A percentile compares a stretch with the other conserved stretches of the same genome.
phyloP scores from a whole-genome alignment of 2,113 vertebrate genomes.

The Hippoglossus stenolepis region DNA sequence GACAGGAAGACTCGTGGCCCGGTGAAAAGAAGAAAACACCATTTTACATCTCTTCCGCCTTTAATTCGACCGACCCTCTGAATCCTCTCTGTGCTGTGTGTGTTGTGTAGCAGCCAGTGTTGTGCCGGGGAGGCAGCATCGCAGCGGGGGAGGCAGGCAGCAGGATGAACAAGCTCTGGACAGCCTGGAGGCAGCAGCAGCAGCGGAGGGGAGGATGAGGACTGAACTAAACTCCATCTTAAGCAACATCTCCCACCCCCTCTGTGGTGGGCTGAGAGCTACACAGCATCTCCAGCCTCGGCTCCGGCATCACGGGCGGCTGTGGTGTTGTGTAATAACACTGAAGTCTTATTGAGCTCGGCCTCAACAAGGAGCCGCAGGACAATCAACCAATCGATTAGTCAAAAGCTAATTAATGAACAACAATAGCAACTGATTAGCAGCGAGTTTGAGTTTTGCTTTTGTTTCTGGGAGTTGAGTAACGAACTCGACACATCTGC shows the following conservation, averaged over 20 bases:
- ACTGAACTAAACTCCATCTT: slow-evolving; percentile 52
- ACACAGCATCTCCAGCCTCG: slow-evolving; percentile 56
- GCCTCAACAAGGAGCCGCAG: background rate
- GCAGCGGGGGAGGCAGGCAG: slow-evolving; percentile 63
- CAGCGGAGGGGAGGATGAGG: slow-evolving; percentile 48
- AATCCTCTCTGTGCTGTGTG: slow-evolving; percentile 13
- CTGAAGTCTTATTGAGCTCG: background rate
- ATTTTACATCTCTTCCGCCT: slow-evolving; percentile 7
- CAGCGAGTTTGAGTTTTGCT: background rate
- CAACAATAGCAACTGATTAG: no score
- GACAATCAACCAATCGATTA: background rate
- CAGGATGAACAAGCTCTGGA: slow-evolving; percentile 66
- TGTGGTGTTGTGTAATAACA: slow-evolving; percentile 33
- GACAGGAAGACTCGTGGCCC: no score
- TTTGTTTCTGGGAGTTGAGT: background rate
- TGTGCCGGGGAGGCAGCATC: slow-evolving; percentile 28
- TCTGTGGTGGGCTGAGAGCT: slow-evolving; percentile 62
- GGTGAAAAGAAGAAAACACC: background rate
- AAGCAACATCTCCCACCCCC: slow-evolving; percentile 63
- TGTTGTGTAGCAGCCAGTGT: slow-evolving; percentile 4
- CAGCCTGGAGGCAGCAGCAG: slow-evolving; percentile 62
- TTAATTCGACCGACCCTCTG: slow-evolving; percentile 21
- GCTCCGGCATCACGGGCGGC: slow-evolving; percentile 26
- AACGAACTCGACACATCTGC: no score
- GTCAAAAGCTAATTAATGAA: no score